Evolutionary conservation across 30 jellyfish, hydroid and myxozoan genomes (phyloP), one percentile per base, ranked within the genome.

Genomic region (Phacellophora camtschatica): DNA sequence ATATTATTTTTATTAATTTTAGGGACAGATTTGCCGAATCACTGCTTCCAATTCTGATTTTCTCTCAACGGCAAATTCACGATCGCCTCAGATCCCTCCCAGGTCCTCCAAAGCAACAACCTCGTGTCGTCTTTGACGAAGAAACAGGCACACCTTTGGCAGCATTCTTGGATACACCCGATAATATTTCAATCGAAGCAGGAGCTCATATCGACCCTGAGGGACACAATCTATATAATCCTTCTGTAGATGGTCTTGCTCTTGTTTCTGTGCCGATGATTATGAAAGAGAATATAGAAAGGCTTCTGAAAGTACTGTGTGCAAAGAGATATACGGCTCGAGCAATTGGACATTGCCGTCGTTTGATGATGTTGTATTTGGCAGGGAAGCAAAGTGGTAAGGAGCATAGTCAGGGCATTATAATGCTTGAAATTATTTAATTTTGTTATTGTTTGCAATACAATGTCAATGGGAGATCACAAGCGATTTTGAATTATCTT

Each of bases 131-230:
- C 3, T 80, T 78, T 58, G 94, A 78, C 70, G 45, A 53, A 64
- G 84, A 55, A 51, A 78, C 94, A 32, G 97, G 97, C 20, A 63
- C 79, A 29, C 90, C 94, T n/a, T 16, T 71, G 35, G 82, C 86
- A 12, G 89, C 82, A 29, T 49, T 41, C 64, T 36, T 68, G 20
- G 90, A 77, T 72, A 57, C 78, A 4, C 81, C 84, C 24, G 85
- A 74, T 19, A 51, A 64, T 4, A 55, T 43, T 12, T 76, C 89
- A 0, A 88, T 88, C 8, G 97, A 88, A 49, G 81, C 84, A 19
- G 97, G 97, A 24, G 97, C 94, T 36, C 93, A 78, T 51, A 88
- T 88, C 23, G 97, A 88, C 61, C 97, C 97, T 6, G 93, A 78
- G 54, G 94, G 94, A 12, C 89, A 70, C 54, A 66, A 78, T 50